Evolutionary conservation across 2,113 vertebrate species (phyloP).

Genomic region (Chroicocephalus ridibundus): DNA sequence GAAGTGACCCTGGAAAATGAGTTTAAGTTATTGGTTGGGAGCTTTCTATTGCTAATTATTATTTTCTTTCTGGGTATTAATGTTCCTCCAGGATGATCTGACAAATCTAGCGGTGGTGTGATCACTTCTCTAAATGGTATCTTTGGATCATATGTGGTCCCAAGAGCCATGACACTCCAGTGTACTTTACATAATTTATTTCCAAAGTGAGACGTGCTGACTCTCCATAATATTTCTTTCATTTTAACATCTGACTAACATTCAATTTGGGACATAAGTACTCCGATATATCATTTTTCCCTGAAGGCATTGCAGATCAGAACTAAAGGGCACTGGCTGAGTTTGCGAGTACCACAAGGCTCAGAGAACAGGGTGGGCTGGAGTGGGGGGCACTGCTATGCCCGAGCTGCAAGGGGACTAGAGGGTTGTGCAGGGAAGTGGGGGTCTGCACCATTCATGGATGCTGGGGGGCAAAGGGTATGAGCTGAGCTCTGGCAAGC

Average conservation of each 20-base stretch:
- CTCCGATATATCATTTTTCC: background rate
- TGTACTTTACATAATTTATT: background rate
- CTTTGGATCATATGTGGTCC: constrained; percentile 17
- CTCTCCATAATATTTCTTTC: constrained; percentile 37
- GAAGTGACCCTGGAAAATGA: constrained; percentile 45
- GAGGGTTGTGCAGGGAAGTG: background rate
- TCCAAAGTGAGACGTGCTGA: background rate
- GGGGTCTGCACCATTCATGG: background rate
- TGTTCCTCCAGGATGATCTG: constrained; percentile 5
- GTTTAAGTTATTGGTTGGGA: constrained; percentile 43
- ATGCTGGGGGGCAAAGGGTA: background rate
- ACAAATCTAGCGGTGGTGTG: constrained; percentile 21
- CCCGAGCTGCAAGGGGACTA: background rate
- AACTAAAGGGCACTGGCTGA: constrained; percentile 4
- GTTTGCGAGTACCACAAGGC: accelerated
- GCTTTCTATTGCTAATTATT: constrained; percentile 43
- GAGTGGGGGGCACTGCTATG: background rate
- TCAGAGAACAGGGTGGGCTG: background rate
- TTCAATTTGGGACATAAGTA: constrained; percentile 7
- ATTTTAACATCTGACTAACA: constrained; percentile 38
- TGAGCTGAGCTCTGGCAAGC: background rate
- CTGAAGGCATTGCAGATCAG: background rate
- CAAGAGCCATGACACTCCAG: constrained; percentile 26
- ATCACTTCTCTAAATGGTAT: constrained; percentile 32
- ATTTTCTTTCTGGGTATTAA: constrained; percentile 25